Evolutionary conservation across 2,888 invertebrate genomes (phyloP), one percentile per base, ranked within the genome.

Genomic region (Stenodera caucasica): DNA sequence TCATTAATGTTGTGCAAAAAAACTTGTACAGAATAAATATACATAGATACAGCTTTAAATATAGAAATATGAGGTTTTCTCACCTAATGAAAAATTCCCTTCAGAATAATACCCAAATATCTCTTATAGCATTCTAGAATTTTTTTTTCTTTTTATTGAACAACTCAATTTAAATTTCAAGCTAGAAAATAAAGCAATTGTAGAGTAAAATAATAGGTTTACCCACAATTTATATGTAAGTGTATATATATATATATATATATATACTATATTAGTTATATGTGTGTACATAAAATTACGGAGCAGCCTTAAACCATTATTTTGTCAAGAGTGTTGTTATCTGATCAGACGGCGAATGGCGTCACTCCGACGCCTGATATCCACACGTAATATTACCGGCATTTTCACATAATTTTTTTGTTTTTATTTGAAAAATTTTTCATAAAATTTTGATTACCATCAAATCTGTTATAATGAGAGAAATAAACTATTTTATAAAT

Each of bases 271-370:
- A 12, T n/a, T n/a, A n/a, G n/a, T n/a, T 18, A 18, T 18, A 18
- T 40, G 18, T 21, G 12, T 21, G 9, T 53, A 37, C 53, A 58
- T 60, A 53, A 60, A 64, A 63, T 59, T 63, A 63, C 59, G 49
- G 55, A 60, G 60, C 55, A 53, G 60, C 58, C 55, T 64, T 60
- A 58, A 61, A 61, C 66, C 55, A 61, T 64, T 64, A 66, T 64
- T 66, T 66, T 57, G 64, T 59, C 61, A 64, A 66, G 64, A 61
- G 57, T 51, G 51, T 30, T 33, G 53, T 66, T 66, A 66, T 66
- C 66, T 64, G 66, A 66, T 66, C 60, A 59, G 55, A 55, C 23
- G 14, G 52, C 56, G 58, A 45, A 60, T 58, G 63, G 53, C 63
- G 66, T 55, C 63, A 57, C 55, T 45, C 37, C 61, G 57, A 61